Evolutionary conservation across 2,797 vertebrate species (phyloP), one percentile per base, ranked within the genome.

Genomic region (Anabacerthia variegaticeps): DNA sequence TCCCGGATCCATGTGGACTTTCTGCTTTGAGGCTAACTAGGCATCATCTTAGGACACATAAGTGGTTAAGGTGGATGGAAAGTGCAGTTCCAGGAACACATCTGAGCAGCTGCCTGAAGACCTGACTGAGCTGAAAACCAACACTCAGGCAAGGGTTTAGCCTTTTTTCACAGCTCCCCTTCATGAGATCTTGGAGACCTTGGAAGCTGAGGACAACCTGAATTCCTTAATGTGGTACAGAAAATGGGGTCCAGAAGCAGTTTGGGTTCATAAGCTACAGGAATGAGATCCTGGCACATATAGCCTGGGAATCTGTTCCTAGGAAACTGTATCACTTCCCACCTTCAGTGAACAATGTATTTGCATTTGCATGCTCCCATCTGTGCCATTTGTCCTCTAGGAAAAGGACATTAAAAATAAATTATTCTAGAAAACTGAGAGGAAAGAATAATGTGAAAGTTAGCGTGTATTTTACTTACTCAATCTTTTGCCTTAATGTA

Each of bases 271-370:
- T 55, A 4, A 18, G 37, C 28, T 55, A 22, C 23, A 58, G 27
- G 54, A 72, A 51, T 52, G 61, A 94, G 56, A 85, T 87, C 28
- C 28, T 74, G 20, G 55, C 36, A 51, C 7, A 32, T n/a, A 43
- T 27, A 37, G 46, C 10, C 37, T 0, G 0, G 36, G 23, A 71
- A 48, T 55, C 34, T 7, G 2, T 39, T 24, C 21, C 13, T 58
- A 43, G 17, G 52, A 76, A 87, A 48, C 4, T 0, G 0, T 9
- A 32, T 44, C 65, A 32, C 22, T 85, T 92, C 17, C 26, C 12
- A 72, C 12, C 14, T 65, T 78, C 30, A 32, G 8, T 24, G 30
- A 69, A 52, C 36, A 66, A 19, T 13, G 5, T 32, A 67, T 49
- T 61, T 63, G n/a, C 14, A 71, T 81, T 86, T 91, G 34, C 37